Percentiles rank a stretch among this genome's conserved stretches.
phyloP scores from a whole-genome alignment of 2,888 invertebrate species.

The Bhutanitis thaidina region DNA sequence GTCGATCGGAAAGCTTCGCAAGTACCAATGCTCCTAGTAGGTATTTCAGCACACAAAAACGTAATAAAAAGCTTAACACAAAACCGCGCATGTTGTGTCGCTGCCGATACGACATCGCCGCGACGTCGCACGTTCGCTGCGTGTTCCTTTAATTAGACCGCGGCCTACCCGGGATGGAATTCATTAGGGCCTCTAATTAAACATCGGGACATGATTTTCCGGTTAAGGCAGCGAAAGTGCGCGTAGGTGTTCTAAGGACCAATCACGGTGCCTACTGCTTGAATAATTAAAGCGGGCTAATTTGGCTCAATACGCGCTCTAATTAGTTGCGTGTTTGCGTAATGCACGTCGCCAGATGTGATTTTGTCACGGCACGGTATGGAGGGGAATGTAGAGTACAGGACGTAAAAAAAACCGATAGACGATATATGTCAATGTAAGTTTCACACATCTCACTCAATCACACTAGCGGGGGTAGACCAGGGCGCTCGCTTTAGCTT shows the following conservation, averaged over 20 bases:
- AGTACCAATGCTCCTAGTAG: too few species aligned
- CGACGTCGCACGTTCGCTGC: slow-evolving; percentile 30
- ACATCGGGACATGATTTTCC: slow-evolving; percentile 62
- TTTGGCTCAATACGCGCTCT: slow-evolving; percentile 36
- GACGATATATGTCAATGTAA: too few species aligned
- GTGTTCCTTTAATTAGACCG: slow-evolving; percentile 50
- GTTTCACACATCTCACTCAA: too few species aligned
- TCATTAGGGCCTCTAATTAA: slow-evolving; percentile 67
- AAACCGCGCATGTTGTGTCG: not conserved
- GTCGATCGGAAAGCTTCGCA: too few species aligned
- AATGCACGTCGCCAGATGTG: slow-evolving; percentile 21
- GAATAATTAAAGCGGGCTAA: slow-evolving; percentile 51
- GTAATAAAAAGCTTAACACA: not conserved
- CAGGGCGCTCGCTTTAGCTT: too few species aligned
- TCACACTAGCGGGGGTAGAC: too few species aligned
- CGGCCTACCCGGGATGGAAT: slow-evolving; percentile 55
- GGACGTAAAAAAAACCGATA: too few species aligned
- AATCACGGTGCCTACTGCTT: slow-evolving; percentile 30
- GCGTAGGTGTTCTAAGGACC: slow-evolving; percentile 46
- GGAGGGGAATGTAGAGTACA: slow-evolving; percentile 5
- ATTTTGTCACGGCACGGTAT: slow-evolving; percentile 24
- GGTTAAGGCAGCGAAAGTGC: slow-evolving; percentile 54
- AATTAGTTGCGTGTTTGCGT: slow-evolving; percentile 37
- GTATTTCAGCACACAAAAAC: not conserved
- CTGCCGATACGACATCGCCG: slow-evolving; percentile 20